Conservation (phyloP, 2,797 vertebrate species). For the Sebastes taczanowskii region DNA sequence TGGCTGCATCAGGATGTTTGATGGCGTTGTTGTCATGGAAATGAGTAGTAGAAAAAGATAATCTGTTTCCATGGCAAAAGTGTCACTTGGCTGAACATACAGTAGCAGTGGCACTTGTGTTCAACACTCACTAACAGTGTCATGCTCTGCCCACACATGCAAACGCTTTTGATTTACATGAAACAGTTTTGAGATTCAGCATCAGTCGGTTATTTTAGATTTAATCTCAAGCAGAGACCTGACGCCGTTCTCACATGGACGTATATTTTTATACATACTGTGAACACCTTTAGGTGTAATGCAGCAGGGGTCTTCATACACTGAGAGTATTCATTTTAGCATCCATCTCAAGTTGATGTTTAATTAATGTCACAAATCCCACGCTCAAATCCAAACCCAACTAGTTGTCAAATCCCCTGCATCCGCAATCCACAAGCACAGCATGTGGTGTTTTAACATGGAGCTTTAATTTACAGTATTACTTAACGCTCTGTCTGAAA, state of each 20-base stretch:
- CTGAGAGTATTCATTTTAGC: conserved; percentile 24
- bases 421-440: conserved; percentile 45
- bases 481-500: conserved; percentile 64
- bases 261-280: neutral
- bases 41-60: conserved; percentile 60
- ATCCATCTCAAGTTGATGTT: conserved; percentile 49
- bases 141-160: conserved; percentile 61
- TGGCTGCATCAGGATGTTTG: conserved; percentile 67
- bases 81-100: conserved; percentile 69
- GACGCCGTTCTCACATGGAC: neutral
- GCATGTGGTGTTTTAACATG: conserved; percentile 61
- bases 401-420: conserved; percentile 61
- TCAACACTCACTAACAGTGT: conserved; percentile 65
- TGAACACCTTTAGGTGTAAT: conserved; percentile 10
- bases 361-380: conserved; percentile 71
- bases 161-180: conserved; percentile 33
- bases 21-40: conserved; percentile 69
- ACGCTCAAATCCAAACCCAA: conserved; percentile 47
- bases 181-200: conserved; percentile 13
- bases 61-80: conserved; percentile 78
- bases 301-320: neutral
- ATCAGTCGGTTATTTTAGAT: conserved; percentile 20
- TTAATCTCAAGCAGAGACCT: neutral
- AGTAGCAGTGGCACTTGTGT: conserved; percentile 56
- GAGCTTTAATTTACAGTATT: conserved; percentile 74